Percentiles rank a stretch among this genome's conserved stretches.
Evolutionary conservation across 2,888 invertebrate species (phyloP).

Genomic region (Apotomis betuletana): DNA sequence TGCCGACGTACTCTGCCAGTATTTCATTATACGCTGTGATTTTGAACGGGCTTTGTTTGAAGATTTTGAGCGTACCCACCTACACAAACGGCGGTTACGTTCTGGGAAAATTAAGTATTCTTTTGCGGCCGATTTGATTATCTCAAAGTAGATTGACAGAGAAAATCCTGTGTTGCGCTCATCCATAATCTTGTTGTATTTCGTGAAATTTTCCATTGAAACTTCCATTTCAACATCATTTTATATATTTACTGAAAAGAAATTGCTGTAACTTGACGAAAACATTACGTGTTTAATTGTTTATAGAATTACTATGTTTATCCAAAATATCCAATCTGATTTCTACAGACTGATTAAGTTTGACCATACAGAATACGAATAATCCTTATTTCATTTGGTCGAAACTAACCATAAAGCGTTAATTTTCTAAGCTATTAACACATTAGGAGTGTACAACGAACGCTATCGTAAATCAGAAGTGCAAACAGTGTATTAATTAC

Average conservation of each 20-base stretch:
- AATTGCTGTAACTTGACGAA: too few relatives aligned
- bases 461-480: constrained; percentile 81
- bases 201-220: neutral
- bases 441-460: constrained; percentile 75
- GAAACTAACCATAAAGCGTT: constrained; percentile 48
- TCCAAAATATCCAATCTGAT: too few relatives aligned
- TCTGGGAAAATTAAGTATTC: constrained; percentile 40
- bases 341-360: neutral
- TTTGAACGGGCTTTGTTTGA: constrained; percentile 52
- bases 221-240: too few relatives aligned
- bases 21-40: constrained; percentile 63
- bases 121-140: constrained; percentile 42
- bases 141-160: constrained; percentile 37
- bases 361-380: neutral
- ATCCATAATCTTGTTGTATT: constrained; percentile 15
- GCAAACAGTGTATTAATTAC: constrained; percentile 84
- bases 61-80: constrained; percentile 28
- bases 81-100: constrained; percentile 38
- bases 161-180: constrained; percentile 30
- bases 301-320: too few relatives aligned
- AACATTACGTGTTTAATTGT: too few relatives aligned
- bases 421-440: constrained; percentile 81
- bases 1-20: constrained; percentile 58
- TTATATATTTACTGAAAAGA: too few relatives aligned
- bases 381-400: neutral